A percentile compares a stretch with the other conserved stretches of the same genome.
These are phyloP conservation scores for Musca vetustissima DNA, from an alignment of 1,140 invertebrate genomes.

Conservation along the genomic window DNA sequence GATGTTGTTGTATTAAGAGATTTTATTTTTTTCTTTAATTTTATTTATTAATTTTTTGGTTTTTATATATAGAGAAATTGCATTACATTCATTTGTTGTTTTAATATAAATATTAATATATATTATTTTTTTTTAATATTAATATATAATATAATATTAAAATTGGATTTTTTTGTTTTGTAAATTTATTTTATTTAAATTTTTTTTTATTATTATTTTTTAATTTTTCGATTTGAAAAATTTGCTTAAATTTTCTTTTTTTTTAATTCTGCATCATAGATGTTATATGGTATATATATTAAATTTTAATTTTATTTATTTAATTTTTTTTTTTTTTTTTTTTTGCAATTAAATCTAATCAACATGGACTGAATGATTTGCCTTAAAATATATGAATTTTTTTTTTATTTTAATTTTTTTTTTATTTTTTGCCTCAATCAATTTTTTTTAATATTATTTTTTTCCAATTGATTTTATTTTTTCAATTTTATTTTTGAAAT, in stretches of 20 bases:
- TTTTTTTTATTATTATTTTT: background rate
- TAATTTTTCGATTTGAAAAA: background rate
- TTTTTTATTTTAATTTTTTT: slow-evolving; percentile 11
- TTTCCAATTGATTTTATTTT: too few species aligned
- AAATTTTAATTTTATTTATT: slow-evolving; percentile 9
- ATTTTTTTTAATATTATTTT: too few species aligned
- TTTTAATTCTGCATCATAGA: slow-evolving; percentile 3
- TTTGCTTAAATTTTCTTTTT: slow-evolving; percentile 16
- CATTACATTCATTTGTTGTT: slow-evolving; percentile 29
- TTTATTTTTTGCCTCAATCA: background rate
- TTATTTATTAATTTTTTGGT: slow-evolving; percentile 26
- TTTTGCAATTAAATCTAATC: slow-evolving; percentile 26
- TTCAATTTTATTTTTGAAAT: too few species aligned
- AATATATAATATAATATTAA: slow-evolving; percentile 11
- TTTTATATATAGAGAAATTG: slow-evolving; percentile 29
- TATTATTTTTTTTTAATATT: slow-evolving; percentile 12
- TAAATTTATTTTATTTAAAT: too few species aligned
- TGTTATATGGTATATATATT: slow-evolving; percentile 10
- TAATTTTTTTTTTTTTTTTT: slow-evolving; percentile 18
- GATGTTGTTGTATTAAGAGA: too few species aligned
- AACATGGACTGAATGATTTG: slow-evolving; percentile 26
- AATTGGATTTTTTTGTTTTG: background rate
- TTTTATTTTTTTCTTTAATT: background rate
- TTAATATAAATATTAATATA: too few species aligned
- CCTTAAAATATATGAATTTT: background rate